Conservation (phyloP, 2,113 vertebrate genomes). For the cattle (Bos taurus) region DNA sequence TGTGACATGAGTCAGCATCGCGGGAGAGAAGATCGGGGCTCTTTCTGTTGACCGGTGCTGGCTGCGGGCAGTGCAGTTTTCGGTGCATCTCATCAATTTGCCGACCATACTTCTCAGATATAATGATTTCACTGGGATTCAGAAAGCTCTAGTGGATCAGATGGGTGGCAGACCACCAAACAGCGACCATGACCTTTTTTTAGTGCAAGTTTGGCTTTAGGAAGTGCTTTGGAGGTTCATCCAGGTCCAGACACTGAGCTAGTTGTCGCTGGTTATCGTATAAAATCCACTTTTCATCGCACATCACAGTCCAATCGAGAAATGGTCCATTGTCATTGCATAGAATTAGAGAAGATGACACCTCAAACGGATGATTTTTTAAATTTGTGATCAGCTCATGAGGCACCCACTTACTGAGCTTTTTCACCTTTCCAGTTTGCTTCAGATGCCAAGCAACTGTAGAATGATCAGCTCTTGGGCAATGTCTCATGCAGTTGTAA, state of each 20-base stretch:
- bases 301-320: background rate
- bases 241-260: background rate
- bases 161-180: background rate
- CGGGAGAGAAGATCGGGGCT: background rate
- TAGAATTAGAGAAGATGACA: background rate
- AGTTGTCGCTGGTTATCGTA: background rate
- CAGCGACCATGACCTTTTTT: background rate
- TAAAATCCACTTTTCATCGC: background rate
- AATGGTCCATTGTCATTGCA: background rate
- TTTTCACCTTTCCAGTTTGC: background rate
- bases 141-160: background rate
- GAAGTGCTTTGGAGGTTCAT: background rate
- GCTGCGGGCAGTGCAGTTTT: background rate
- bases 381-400: background rate
- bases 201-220: background rate
- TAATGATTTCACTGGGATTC: background rate
- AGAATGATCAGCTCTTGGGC: background rate
- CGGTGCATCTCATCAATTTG: background rate
- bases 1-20: background rate
- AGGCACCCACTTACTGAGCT: background rate
- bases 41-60: background rate
- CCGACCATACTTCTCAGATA: background rate
- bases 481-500: background rate
- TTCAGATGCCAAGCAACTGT: background rate
- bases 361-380: background rate